phyloP scores from a whole-genome alignment of 2,113 vertebrate genomes.

The Pseudois nayaur region DNA sequence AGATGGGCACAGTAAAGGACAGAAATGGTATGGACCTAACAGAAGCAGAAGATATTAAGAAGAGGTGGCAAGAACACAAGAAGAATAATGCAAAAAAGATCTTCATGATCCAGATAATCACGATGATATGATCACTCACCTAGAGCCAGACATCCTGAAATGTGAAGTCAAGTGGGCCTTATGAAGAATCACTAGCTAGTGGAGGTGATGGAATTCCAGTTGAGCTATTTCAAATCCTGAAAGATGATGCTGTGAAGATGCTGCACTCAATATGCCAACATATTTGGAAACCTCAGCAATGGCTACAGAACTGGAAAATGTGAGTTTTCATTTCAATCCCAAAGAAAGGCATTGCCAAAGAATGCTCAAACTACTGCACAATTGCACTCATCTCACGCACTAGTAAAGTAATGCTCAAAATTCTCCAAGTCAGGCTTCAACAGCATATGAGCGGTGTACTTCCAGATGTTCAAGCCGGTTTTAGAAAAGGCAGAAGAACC shows the following conservation, averaged over 20 bases:
- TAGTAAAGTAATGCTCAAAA: neutral
- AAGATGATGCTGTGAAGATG: neutral
- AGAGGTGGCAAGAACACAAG: neutral
- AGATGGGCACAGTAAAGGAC: neutral
- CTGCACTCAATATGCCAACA: neutral
- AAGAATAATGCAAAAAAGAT: neutral
- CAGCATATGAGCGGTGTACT: neutral
- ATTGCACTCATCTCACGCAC: accelerated
- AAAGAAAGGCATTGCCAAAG: neutral
- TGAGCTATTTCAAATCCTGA: neutral
- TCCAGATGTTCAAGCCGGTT: neutral
- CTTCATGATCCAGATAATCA: neutral
- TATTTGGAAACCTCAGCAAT: neutral
- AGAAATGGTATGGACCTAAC: neutral
- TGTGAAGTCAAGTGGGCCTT: neutral
- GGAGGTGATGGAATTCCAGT: neutral
- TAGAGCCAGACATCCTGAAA: neutral
- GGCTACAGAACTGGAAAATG: neutral
- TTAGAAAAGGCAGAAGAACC: neutral
- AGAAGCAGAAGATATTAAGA: neutral
- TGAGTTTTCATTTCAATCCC: neutral
- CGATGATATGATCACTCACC: neutral
- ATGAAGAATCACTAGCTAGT: neutral
- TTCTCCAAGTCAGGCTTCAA: neutral
- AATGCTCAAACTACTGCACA: neutral